Base-by-base conservation (phyloP, 2,797 vertebrate species). In the Neosilurus hyrtlii region DNA sequence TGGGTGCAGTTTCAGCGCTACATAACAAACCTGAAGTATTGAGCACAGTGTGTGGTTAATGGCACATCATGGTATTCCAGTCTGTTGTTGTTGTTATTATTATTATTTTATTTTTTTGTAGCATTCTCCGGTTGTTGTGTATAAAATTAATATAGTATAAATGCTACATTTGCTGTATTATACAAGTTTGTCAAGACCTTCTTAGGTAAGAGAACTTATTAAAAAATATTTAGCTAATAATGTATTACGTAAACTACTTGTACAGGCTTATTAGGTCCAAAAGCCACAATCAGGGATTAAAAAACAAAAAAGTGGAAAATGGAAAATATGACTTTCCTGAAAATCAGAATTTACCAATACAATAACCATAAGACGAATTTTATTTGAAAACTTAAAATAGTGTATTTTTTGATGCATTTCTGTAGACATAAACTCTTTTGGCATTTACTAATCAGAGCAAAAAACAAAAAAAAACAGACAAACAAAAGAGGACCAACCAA, bases 281-380 rank as follows among this genome's bases (percentile, higher is more conserved):
- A 73, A 75, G 83, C 83, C 79, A 81, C 83, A 81, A 84, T 76
- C 79, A 84, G 83, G 83, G 83, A 84, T 84, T 84, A 75, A 30
- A 75, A 15, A 35, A 78, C 51, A 37, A n/a, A 43, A 2, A 65
- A 4, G 26, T 22, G 12, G 22, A 22, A 9, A 65, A 62, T 49
- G 22, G n/a, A 62, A 62, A 77, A 63, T 77, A 63, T 10, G 4
- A 49, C 14, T 77, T 63, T 24, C 22, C 14, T 49, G 57, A 43
- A 75, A 61, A 62, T 49, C 9, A 24, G 37, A 77, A 6, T 22
- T 22, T 76, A 14, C 18, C 37, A 35, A 43, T 14, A 59, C 26
- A 37, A 75, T 9, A 43, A 26, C 14, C 16, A 10, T 37, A 37
- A 43, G 8, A 43, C 43, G 9, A 65, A 51, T 20, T 51, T 26